phyloP scores from a whole-genome alignment of 2,113 vertebrate genomes.

The Cephalopterus ornatus region DNA sequence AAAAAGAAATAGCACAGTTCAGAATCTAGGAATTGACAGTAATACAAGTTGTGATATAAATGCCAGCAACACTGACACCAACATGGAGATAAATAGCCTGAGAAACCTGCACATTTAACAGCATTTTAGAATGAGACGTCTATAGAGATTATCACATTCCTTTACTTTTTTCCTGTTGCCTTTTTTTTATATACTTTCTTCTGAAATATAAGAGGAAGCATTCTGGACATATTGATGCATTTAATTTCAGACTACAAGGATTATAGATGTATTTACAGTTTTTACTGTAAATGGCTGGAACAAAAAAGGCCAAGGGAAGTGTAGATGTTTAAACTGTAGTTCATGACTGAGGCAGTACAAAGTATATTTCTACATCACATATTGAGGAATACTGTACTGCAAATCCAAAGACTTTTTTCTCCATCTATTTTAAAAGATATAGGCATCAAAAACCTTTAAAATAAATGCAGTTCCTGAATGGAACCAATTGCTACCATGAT shows the following conservation, averaged over 20 bases:
- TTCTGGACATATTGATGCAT: not conserved
- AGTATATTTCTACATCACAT: not conserved
- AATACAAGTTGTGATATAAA: not conserved
- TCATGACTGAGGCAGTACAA: not conserved
- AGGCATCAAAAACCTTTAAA: not conserved
- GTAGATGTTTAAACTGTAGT: not conserved
- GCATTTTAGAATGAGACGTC: not conserved
- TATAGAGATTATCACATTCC: not conserved
- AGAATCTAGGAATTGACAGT: not conserved
- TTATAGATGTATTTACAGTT: not conserved
- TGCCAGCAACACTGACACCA: not conserved
- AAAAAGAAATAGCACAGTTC: not conserved
- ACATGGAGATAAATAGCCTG: not conserved
- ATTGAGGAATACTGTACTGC: not conserved
- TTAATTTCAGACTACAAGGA: not conserved
- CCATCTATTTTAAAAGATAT: not conserved
- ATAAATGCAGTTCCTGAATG: not conserved
- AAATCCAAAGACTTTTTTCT: not conserved
- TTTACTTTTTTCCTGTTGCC: not conserved
- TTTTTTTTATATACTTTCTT: not conserved
- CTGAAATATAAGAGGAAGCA: not conserved
- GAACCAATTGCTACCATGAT: not conserved
- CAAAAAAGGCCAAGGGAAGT: not conserved
- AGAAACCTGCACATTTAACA: not conserved
- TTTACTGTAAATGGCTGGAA: not conserved